A percentile compares a stretch with the other conserved stretches of the same genome.
Conservation (phyloP, 2,113 vertebrate species). For the Pandion haliaetus region DNA sequence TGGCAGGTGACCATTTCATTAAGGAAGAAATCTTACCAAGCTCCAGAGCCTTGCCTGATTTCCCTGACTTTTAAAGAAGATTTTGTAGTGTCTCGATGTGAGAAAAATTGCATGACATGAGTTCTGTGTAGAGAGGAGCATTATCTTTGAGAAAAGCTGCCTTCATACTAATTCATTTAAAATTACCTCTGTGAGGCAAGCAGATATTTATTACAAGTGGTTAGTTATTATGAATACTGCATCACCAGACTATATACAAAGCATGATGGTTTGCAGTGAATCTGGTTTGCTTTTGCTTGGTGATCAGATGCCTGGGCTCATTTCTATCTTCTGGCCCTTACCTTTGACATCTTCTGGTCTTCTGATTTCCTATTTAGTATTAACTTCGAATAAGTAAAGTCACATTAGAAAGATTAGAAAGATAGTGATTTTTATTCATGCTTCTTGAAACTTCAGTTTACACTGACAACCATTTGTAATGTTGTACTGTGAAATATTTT, state of each 20-base stretch:
- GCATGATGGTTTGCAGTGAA: neutral
- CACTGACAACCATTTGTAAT: neutral
- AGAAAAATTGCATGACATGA: neutral
- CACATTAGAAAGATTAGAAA: neutral
- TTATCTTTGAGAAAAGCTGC: neutral
- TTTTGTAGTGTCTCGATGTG: neutral
- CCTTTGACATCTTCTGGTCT: neutral
- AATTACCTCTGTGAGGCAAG: neutral
- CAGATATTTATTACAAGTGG: neutral
- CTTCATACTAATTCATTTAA: neutral
- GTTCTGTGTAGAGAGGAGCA: neutral
- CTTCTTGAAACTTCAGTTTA: neutral
- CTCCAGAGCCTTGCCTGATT: neutral
- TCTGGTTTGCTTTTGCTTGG: neutral
- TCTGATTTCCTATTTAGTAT: neutral
- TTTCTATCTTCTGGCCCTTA: neutral
- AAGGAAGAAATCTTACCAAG: neutral
- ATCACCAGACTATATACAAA: neutral
- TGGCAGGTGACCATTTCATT: neutral
- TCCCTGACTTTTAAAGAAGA: neutral
- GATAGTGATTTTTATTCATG: neutral
- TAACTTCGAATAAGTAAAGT: neutral
- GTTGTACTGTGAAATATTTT: neutral
- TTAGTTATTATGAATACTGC: neutral
- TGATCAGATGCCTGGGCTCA: neutral